Evolutionary conservation across 1,140 invertebrate genomes (phyloP), one percentile per base, ranked within the genome.

Genomic region (Drosophila lacertosa): DNA sequence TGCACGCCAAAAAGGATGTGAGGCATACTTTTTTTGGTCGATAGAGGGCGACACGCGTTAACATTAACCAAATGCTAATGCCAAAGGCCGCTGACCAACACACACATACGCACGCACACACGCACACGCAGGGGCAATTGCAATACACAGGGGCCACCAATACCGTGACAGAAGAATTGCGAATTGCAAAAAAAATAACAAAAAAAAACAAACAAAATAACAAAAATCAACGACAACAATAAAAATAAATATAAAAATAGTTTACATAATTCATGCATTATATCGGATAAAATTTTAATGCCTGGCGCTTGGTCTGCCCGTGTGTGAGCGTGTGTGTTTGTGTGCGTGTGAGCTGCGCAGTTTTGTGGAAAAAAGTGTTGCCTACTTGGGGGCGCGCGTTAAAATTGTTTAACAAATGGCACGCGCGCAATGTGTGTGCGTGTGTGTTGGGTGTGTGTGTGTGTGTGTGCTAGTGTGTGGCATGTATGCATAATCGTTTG

Each of bases 191-290:
- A 63, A 80, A 50, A 69, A 73, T 47, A 48, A 69, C 35, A 24
- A 67, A 45, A 47, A 45, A 73, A 63, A 69, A 69, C 55, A 65
- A 65, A 65, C 67, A 69, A 69, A 69, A 64, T 70, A 65, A 65
- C 67, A 69, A 69, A 73, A 69, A 73, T 64, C 51, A 67, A 68
- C 54, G 77, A 50, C 70, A 81, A 82, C 69, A 81, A 81, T 82
- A 77, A 74, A 86, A 84, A 76, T 67, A 60, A 81, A 80, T 82
- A 83, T 78, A 84, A 84, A 84, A 84, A 84, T 84, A 84, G 81
- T 86, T 84, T 84, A 84, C 81, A 84, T 84, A 84, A 86, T 84
- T 84, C 82, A 84, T 80, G 81, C 74, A 84, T 84, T 84, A 84
- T 84, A 81, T 84, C 82, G 82, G 81, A 84, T 84, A 83, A 84